phyloP scores from a whole-genome alignment of 2,888 invertebrate genomes.

The Taenaris catops region DNA sequence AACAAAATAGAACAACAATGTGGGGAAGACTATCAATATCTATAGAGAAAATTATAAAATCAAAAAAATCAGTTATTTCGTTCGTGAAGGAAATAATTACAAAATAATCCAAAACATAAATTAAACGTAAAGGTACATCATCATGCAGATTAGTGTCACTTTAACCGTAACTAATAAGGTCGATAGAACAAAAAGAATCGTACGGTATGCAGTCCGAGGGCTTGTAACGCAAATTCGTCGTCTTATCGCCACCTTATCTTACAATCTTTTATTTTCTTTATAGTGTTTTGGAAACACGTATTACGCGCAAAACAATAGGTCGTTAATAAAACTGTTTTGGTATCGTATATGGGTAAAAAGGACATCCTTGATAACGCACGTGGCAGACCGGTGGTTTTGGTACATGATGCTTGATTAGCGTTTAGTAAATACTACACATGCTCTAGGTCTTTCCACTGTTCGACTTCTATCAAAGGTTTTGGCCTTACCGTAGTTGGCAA shows the following conservation, averaged over 20 bases:
- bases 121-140: too few relatives aligned
- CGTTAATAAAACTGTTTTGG: slow-evolving; percentile 59
- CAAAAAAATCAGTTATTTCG: background rate
- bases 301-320: slow-evolving; percentile 53
- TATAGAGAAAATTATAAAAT: background rate
- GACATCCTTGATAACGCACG: slow-evolving; percentile 53
- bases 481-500: too few relatives aligned
- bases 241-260: slow-evolving; percentile 37
- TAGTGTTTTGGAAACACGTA: slow-evolving; percentile 33
- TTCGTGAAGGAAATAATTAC: too few relatives aligned
- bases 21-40: too few relatives aligned
- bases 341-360: slow-evolving; percentile 62
- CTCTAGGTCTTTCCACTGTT: too few relatives aligned
- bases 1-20: too few relatives aligned
- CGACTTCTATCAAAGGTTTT: too few relatives aligned
- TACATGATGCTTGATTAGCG: background rate
- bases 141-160: slow-evolving; percentile 2
- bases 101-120: too few relatives aligned
- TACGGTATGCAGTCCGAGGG: slow-evolving; percentile 6
- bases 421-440: too few relatives aligned
- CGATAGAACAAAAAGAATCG: slow-evolving; percentile 1
- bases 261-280: slow-evolving; percentile 31
- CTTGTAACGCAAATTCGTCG: slow-evolving; percentile 14
- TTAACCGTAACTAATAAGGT: slow-evolving; percentile 2
- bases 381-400: slow-evolving; percentile 30